phyloP scores from a whole-genome alignment of 2,797 vertebrate genomes.

The Sitta carolinensis region DNA sequence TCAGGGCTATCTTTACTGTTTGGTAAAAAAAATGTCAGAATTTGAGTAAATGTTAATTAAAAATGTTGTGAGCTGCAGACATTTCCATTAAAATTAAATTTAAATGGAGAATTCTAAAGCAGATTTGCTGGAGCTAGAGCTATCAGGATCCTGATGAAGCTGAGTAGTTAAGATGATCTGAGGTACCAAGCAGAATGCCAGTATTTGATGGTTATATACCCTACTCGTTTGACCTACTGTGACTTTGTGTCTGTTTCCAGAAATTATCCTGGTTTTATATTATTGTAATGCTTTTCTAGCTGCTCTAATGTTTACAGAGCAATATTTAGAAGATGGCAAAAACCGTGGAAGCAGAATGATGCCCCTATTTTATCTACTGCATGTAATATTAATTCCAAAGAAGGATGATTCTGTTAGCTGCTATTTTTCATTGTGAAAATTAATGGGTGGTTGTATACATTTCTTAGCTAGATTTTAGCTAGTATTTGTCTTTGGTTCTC shows the following conservation, averaged over 20 bases:
- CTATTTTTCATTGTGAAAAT: background rate
- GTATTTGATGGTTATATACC: background rate
- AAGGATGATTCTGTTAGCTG: background rate
- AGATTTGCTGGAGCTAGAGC: background rate
- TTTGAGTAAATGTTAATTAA: conserved; percentile 12
- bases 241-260: background rate
- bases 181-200: background rate
- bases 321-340: background rate
- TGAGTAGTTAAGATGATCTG: background rate
- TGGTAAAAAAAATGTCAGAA: background rate
- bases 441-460: background rate
- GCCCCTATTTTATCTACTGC: background rate
- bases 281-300: background rate
- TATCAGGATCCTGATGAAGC: background rate
- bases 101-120: background rate
- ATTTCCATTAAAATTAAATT: background rate
- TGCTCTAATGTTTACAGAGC: background rate
- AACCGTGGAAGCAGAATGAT: background rate
- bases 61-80: background rate
- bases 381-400: background rate
- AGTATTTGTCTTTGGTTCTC: background rate
- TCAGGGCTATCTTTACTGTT: background rate
- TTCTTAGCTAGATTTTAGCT: background rate
- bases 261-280: background rate
- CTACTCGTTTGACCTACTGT: background rate